A percentile compares a stretch with the other conserved stretches of the same genome.
Evolutionary conservation across 1,140 invertebrate genomes (phyloP).

Genomic region (Cataglyphis hispanica): DNA sequence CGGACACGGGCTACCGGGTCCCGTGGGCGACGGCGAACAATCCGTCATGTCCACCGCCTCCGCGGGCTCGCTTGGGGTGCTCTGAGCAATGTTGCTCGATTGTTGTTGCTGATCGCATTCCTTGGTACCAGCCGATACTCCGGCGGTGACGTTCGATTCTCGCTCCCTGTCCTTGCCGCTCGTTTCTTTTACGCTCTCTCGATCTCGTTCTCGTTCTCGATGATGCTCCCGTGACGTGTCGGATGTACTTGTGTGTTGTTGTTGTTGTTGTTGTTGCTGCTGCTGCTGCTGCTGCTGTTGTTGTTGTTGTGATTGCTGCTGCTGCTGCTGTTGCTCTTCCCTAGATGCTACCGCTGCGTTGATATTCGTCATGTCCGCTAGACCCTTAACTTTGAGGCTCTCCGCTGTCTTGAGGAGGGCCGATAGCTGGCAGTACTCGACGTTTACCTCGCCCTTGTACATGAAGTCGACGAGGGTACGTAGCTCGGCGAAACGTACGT

Average conservation of each 20-base stretch:
- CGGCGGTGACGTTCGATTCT: slow-evolving; percentile 65
- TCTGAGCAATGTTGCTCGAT: slow-evolving; percentile 77
- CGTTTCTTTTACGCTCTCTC: slow-evolving; percentile 67
- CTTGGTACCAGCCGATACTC: slow-evolving; percentile 83
- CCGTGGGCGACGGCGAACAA: slow-evolving; percentile 81
- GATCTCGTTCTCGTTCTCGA: slow-evolving; percentile 67
- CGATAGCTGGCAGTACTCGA: slow-evolving; percentile 96
- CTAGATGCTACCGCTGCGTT: slow-evolving; percentile 86
- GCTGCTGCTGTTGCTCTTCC: slow-evolving; percentile 80
- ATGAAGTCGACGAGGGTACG: slow-evolving; percentile 97
- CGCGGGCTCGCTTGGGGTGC: slow-evolving; percentile 73
- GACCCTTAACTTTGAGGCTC: slow-evolving; percentile 95
- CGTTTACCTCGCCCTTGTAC: slow-evolving; percentile 98
- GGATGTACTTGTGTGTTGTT: slow-evolving; percentile 64
- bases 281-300: slow-evolving; percentile 63
- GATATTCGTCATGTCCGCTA: slow-evolving; percentile 96
- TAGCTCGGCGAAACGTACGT: slow-evolving; percentile 96
- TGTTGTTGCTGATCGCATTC: slow-evolving; percentile 75
- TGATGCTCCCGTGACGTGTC: slow-evolving; percentile 65
- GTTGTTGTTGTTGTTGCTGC: slow-evolving; percentile 58
- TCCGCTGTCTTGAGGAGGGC: slow-evolving; percentile 96
- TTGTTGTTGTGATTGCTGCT: slow-evolving; percentile 68
- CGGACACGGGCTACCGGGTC: slow-evolving; percentile 84
- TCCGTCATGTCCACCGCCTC: slow-evolving; percentile 81
- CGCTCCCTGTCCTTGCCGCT: slow-evolving; percentile 71